phyloP scores from a whole-genome alignment of 1,140 invertebrate genomes.

The Popillia japonica region DNA sequence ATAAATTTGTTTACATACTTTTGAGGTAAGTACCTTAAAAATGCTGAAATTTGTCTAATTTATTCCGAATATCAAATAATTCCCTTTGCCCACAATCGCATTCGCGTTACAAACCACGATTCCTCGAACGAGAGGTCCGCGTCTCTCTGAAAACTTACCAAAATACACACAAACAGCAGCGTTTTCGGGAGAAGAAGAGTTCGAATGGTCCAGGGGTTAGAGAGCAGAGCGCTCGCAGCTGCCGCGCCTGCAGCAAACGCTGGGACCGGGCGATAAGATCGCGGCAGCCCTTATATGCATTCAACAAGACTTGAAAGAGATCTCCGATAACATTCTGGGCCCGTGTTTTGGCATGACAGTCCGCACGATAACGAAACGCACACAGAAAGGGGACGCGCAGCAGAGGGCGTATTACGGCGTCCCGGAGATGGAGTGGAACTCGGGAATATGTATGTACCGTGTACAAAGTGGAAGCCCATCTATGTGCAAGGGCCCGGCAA shows the following conservation, averaged over 20 bases:
- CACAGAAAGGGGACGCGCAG: constrained; percentile 36
- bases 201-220: neutral
- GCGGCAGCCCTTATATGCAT: constrained; percentile 60
- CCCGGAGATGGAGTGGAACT: neutral
- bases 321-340: constrained; percentile 61
- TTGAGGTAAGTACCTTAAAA: too few relatives aligned
- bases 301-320: constrained; percentile 62
- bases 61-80: too few relatives aligned
- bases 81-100: neutral
- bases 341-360: constrained; percentile 63
- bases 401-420: neutral
- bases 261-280: constrained; percentile 55
- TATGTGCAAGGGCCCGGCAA: neutral
- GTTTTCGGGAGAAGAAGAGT: neutral
- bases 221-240: constrained; percentile 51
- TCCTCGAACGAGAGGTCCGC: neutral
- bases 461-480: constrained; percentile 3
- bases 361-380: constrained; percentile 56
- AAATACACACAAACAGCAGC: neutral
- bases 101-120: neutral
- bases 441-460: neutral
- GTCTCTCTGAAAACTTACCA: neutral
- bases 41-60: too few relatives aligned
- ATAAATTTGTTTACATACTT: too few relatives aligned
- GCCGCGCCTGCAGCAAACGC: constrained; percentile 59